phyloP scores from a whole-genome alignment of 2,797 vertebrate species.

The Muscicapa striata region DNA sequence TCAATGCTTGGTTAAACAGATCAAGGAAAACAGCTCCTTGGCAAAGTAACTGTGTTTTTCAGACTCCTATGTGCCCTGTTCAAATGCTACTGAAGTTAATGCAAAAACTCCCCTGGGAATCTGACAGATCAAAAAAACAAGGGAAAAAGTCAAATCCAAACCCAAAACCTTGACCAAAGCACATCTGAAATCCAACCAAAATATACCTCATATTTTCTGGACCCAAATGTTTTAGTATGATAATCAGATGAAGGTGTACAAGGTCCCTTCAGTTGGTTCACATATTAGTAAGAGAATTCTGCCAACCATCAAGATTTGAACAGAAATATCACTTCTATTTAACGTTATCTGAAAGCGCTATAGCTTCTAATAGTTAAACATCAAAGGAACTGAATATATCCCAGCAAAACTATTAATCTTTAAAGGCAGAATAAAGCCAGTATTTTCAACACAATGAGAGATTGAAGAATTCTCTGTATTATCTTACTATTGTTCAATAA shows the following conservation, averaged over 20 bases:
- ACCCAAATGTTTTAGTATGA: not conserved
- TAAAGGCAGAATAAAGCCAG: conserved; percentile 1
- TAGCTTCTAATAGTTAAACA: not conserved
- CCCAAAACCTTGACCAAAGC: not conserved
- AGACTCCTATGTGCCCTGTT: not conserved
- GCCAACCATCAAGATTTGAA: not conserved
- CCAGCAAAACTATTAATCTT: conserved; percentile 3
- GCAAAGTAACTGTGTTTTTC: not conserved
- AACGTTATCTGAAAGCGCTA: not conserved
- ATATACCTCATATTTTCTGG: not conserved
- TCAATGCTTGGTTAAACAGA: conserved; percentile 20
- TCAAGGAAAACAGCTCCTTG: conserved; percentile 9
- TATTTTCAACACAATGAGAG: not conserved
- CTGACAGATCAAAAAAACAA: not conserved
- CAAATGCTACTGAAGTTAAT: not conserved
- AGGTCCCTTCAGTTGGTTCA: not conserved
- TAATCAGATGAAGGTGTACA: not conserved
- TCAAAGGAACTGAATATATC: conserved; percentile 27
- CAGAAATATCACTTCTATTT: not conserved
- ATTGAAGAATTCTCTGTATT: not conserved
- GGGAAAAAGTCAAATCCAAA: not conserved
- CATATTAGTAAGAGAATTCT: not conserved
- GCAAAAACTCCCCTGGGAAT: not conserved
- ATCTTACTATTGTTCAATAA: conserved; percentile 20
- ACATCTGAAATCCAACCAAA: not conserved